Base-by-base conservation (phyloP, 2,888 invertebrate species). In the Halictus quadricinctus region DNA sequence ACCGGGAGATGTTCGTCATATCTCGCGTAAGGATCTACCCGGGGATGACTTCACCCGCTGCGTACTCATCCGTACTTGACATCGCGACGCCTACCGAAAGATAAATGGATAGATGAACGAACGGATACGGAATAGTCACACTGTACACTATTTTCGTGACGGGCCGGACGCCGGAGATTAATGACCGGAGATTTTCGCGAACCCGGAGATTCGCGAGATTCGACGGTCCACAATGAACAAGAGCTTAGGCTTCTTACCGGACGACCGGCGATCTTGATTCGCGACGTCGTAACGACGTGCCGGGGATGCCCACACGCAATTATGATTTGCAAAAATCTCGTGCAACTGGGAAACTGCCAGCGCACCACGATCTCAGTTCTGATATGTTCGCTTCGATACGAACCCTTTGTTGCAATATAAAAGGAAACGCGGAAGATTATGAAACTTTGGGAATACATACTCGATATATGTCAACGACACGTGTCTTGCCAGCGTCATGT, bases 21-120 rank as follows among this genome's bases (percentile, higher is more conserved):
- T 90, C 90, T 81, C 76, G 64, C 90, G 85, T 60, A 48, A 80
- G 84, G 81, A 90, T 90, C 90, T 89, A 81, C 15, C 36, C 69
- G 69, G 74, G 82, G 81, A 84, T 89, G 90, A 90, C 88, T 89
- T 90, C 85, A 82, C 88, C 90, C 85, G 89, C 89, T 89, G 90
- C 84, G 88, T 80, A 85, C 80, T 82, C 84, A 81, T 88, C 84
- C 89, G 83, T 83, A 84, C 87, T 87, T 87, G 89, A 88, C 85
- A 79, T 60, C 76, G 81, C 79, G 84, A 86, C 89, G 88, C 80
- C 81, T 80, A 77, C 87, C 72, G 81, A 83, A 85, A 86, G 84
- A 89, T 89, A 87, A 90, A 87, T 84, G 88, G 88, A 76, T 72
- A 87, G 83, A 86, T 87, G 72, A 78, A 81, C 76, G 36, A 60